phyloP scores from a whole-genome alignment of 2,888 invertebrate genomes.

The Onchidella celtica region DNA sequence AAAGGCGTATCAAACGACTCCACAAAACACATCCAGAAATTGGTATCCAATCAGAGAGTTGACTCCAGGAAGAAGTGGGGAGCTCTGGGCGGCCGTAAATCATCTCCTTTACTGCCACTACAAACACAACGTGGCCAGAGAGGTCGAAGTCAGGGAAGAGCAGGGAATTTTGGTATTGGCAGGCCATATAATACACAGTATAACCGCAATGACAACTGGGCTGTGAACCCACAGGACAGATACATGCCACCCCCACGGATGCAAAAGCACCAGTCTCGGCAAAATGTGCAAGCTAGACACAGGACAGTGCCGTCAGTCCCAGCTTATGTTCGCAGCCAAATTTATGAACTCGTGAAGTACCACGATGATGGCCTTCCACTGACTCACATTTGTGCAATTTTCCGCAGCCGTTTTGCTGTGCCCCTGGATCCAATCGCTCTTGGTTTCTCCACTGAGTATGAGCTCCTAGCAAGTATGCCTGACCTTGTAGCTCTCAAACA shows the following conservation, averaged over 20 bases:
- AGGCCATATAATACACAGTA: no score
- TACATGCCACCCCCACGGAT: slow-evolving; percentile 57
- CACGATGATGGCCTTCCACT: slow-evolving; percentile 14
- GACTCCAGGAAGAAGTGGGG: slow-evolving; percentile 63
- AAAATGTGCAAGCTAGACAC: slow-evolving; percentile 10
- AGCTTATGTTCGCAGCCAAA: slow-evolving; percentile 6
- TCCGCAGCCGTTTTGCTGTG: slow-evolving; percentile 13
- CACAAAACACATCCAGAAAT: slow-evolving; percentile 68
- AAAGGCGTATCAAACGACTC: slow-evolving; percentile 62
- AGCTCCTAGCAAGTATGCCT: not conserved
- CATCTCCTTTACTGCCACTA: not conserved
- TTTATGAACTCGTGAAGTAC: slow-evolving; percentile 15
- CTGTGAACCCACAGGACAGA: slow-evolving; percentile 56
- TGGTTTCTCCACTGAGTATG: slow-evolving; percentile 57
- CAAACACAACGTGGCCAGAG: not conserved
- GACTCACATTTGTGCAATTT: slow-evolving; percentile 49
- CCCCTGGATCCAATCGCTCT: slow-evolving; percentile 52
- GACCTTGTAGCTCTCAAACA: slow-evolving; percentile 45
- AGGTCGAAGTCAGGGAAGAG: not conserved
- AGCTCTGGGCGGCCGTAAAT: not conserved
- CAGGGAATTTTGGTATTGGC: not conserved
- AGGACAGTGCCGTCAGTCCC: slow-evolving; percentile 22
- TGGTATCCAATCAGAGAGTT: slow-evolving; percentile 69
- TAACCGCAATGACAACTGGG: not conserved
- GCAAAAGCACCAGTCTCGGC: not conserved